A percentile compares a stretch with the other conserved stretches of the same genome.
These are phyloP conservation scores for Liasis olivaceus DNA, from an alignment of 2,797 vertebrate genomes.

Conservation along the genomic window DNA sequence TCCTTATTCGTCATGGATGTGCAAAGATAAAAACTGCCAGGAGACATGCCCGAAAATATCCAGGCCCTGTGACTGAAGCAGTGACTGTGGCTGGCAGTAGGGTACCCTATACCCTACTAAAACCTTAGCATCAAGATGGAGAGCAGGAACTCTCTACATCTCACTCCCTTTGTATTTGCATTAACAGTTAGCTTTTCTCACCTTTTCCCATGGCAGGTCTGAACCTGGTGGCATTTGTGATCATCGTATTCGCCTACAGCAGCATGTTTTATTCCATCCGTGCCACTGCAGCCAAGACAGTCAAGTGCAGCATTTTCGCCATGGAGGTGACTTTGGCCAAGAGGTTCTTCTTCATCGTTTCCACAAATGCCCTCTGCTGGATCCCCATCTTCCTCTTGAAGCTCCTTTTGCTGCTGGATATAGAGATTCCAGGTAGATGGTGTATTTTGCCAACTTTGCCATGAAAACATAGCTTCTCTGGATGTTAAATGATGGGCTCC, in stretches of 20 bases:
- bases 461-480: not conserved
- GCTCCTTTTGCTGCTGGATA: constrained; percentile 68
- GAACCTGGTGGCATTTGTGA: constrained; percentile 69
- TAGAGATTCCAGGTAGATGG: constrained; percentile 69
- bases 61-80: too few species aligned
- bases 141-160: too few species aligned
- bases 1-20: too few species aligned
- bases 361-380: constrained; percentile 73
- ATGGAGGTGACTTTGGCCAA: constrained; percentile 66
- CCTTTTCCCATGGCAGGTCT: constrained; percentile 55
- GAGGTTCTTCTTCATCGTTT: constrained; percentile 70
- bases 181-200: not conserved
- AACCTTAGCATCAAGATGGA: too few species aligned
- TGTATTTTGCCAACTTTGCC: too few species aligned
- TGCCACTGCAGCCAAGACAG: constrained; percentile 49
- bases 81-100: too few species aligned
- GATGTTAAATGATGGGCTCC: too few species aligned
- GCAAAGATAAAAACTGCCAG: too few species aligned
- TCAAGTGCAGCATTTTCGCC: constrained; percentile 22
- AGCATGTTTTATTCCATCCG: constrained; percentile 71
- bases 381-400: constrained; percentile 72
- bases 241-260: constrained; percentile 69
- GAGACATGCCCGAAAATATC: too few species aligned
- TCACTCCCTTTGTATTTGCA: too few species aligned
- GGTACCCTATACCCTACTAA: too few species aligned